Conservation (phyloP, 2,113 vertebrate species). For the Psophia crepitans region DNA sequence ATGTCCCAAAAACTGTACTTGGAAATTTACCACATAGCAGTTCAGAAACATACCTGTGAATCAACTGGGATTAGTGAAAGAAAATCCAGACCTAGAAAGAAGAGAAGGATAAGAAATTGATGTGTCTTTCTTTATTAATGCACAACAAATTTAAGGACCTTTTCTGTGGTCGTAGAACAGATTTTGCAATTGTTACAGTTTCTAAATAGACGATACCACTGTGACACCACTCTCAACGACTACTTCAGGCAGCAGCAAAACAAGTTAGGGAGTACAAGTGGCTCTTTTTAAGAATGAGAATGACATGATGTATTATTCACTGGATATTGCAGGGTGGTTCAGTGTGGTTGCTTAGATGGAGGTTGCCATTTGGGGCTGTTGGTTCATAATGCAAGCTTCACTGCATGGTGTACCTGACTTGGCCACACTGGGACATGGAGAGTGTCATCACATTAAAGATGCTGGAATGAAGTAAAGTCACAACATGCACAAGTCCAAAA, state of each 20-base stretch:
- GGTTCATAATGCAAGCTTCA: slow-evolving; percentile 50
- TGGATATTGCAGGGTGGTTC: slow-evolving; percentile 45
- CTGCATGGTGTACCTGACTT: slow-evolving; percentile 59
- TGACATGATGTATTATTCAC: slow-evolving; percentile 46
- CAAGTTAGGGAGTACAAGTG: slow-evolving; percentile 2
- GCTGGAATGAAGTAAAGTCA: slow-evolving; percentile 66
- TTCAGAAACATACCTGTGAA: slow-evolving; percentile 85
- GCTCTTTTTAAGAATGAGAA: slow-evolving; percentile 46
- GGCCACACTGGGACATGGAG: slow-evolving; percentile 62
- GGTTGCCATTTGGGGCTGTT: slow-evolving; percentile 52
- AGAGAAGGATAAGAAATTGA: slow-evolving; percentile 15
- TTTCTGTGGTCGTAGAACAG: background rate
- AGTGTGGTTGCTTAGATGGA: slow-evolving; percentile 46
- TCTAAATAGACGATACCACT: slow-evolving; percentile 42
- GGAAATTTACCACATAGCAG: background rate
- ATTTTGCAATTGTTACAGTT: background rate
- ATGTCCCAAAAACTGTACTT: background rate
- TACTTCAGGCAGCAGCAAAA: slow-evolving; percentile 57
- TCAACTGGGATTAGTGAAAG: slow-evolving; percentile 95
- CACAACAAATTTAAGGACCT: slow-evolving; percentile 41
- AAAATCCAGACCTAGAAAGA: slow-evolving; percentile 88
- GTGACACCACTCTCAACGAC: slow-evolving; percentile 46
- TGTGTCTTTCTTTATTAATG: background rate
- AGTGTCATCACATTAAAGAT: slow-evolving; percentile 57
- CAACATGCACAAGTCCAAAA: slow-evolving; percentile 68